Conservation (phyloP, 2,113 vertebrate species). For the Pseudorasbora parva region DNA sequence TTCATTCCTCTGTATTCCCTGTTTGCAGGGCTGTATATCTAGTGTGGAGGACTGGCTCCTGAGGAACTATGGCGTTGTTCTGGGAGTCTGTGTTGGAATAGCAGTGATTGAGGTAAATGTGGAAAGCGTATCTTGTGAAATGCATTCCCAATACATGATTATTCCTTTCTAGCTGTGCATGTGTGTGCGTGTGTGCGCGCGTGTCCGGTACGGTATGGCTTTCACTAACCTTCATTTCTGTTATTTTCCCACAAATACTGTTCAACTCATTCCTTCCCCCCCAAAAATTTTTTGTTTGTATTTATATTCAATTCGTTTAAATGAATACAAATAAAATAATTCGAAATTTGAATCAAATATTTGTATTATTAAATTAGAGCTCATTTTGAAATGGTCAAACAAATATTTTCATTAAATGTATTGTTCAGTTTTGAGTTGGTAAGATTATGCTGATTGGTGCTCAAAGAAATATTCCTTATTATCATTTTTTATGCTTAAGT, state of each 20-base stretch:
- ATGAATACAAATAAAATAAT: no score
- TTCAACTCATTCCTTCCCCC: fast-evolving
- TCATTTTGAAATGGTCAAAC: background rate
- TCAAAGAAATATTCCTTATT: no score
- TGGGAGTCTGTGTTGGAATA: conserved; percentile 86
- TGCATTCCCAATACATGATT: background rate
- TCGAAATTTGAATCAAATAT: no score
- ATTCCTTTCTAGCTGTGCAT: background rate
- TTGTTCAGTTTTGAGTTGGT: no score
- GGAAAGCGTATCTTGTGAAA: background rate
- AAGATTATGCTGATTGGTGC: no score
- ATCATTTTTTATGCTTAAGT: no score
- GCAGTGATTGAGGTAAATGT: conserved; percentile 85
- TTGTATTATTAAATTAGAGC: background rate
- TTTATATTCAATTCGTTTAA: background rate
- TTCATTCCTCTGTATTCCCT: background rate
- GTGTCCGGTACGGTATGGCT: background rate
- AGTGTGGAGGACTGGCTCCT: conserved; percentile 86
- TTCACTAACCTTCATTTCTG: background rate
- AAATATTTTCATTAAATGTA: background rate
- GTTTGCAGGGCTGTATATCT: conserved; percentile 82
- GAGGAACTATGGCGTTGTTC: conserved; percentile 86
- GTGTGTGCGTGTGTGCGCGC: no score
- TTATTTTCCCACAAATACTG: background rate
- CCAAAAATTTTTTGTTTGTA: background rate